phyloP scores from a whole-genome alignment of 2,888 invertebrate genomes.

The Choreutis nemorana region DNA sequence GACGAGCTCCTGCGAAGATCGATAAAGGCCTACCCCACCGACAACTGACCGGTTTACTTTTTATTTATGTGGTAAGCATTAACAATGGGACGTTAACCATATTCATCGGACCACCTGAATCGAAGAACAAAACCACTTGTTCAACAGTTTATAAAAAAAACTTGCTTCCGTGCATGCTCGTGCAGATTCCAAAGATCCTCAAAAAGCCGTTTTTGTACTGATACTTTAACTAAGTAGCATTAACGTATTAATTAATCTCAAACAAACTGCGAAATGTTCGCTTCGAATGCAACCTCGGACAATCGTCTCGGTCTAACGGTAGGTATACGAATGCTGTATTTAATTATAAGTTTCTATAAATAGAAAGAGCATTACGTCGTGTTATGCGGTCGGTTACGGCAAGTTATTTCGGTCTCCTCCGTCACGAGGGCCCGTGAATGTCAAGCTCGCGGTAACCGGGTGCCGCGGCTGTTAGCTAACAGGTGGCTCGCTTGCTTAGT shows the following conservation, averaged over 20 bases:
- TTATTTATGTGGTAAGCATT: slow-evolving; percentile 49
- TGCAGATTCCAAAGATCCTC: no score
- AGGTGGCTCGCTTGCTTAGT: slow-evolving; percentile 42
- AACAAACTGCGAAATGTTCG: not conserved
- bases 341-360: slow-evolving; percentile 57
- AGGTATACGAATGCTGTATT: slow-evolving; percentile 48
- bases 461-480: slow-evolving; percentile 40
- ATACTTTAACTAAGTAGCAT: no score
- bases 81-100: slow-evolving; percentile 60
- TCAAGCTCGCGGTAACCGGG: slow-evolving; percentile 57
- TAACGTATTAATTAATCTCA: no score
- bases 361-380: slow-evolving; percentile 55
- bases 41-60: slow-evolving; percentile 64
- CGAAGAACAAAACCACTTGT: slow-evolving; percentile 12
- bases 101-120: slow-evolving; percentile 55
- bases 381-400: slow-evolving; percentile 57
- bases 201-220: no score
- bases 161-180: not conserved
- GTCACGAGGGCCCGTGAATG: slow-evolving; percentile 55
- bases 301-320: slow-evolving; percentile 29
- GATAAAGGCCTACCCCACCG: slow-evolving; percentile 52
- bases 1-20: slow-evolving; percentile 49
- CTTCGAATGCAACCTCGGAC: not conserved
- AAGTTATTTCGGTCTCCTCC: slow-evolving; percentile 53
- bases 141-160: not conserved